A percentile compares a stretch with the other conserved stretches of the same genome.
Conservation (phyloP, 2,888 invertebrate genomes). For the Meghimatium bilineatum region DNA sequence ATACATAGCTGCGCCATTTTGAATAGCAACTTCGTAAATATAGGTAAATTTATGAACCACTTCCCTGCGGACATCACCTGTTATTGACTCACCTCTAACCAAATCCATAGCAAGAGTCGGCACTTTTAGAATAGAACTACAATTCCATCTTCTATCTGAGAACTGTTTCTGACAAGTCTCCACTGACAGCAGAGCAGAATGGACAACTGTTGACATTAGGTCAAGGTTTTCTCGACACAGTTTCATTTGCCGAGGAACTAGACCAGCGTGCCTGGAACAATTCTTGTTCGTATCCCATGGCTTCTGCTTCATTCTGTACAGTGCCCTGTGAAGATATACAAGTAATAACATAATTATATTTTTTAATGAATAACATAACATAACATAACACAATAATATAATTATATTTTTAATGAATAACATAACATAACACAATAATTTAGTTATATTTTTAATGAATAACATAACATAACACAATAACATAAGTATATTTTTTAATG, state of each 20-base stretch:
- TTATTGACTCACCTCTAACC: slow-evolving; percentile 85
- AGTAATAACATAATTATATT: neutral
- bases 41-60: too few relatives aligned
- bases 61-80: too few relatives aligned
- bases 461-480: too few relatives aligned
- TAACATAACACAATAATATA: too few relatives aligned
- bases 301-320: slow-evolving; percentile 67
- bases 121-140: slow-evolving; percentile 85
- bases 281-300: slow-evolving; percentile 70
- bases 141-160: slow-evolving; percentile 88
- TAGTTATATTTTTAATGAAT: too few relatives aligned
- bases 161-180: slow-evolving; percentile 84
- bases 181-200: slow-evolving; percentile 84
- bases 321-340: slow-evolving; percentile 62
- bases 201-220: slow-evolving; percentile 85
- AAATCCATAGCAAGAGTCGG: slow-evolving; percentile 87
- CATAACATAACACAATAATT: too few relatives aligned
- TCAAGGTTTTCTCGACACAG: slow-evolving; percentile 72
- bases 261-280: slow-evolving; percentile 69
- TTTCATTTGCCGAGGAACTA: slow-evolving; percentile 67
- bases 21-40: too few relatives aligned
- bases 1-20: too few relatives aligned
- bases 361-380: too few relatives aligned
- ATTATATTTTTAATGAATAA: too few relatives aligned
- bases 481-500: too few relatives aligned